Percentiles rank a stretch among this genome's conserved stretches.
Conservation (phyloP, 2,113 vertebrate genomes). For the Delphinapterus leucas region DNA sequence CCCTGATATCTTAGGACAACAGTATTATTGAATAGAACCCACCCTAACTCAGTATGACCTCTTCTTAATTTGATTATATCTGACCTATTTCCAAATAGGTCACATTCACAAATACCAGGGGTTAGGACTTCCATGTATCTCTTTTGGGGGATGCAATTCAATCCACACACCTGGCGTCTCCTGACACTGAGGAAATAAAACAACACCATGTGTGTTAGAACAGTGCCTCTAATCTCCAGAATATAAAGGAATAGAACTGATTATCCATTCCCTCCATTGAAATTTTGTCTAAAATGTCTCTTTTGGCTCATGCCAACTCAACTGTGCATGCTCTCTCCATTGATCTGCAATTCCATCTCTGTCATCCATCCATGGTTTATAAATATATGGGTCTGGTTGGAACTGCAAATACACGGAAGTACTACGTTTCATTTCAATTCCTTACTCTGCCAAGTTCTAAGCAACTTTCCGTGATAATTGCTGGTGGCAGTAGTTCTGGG, state of each 20-base stretch:
- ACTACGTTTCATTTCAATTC: neutral
- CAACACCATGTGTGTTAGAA: neutral
- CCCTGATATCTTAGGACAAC: neutral
- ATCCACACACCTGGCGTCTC: neutral
- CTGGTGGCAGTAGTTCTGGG: neutral
- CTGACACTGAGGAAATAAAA: neutral
- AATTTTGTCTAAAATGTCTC: neutral
- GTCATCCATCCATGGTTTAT: neutral
- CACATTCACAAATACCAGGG: neutral
- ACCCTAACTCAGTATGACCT: neutral
- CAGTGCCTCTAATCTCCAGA: neutral
- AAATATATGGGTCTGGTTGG: neutral
- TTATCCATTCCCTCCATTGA: neutral
- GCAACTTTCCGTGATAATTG: neutral
- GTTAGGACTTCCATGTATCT: neutral
- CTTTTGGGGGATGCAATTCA: neutral
- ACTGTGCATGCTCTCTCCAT: neutral
- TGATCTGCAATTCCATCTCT: neutral
- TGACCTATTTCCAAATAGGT: neutral
- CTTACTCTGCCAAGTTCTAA: neutral
- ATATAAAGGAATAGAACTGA: neutral
- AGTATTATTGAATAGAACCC: neutral
- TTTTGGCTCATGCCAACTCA: neutral
- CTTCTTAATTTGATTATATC: neutral
- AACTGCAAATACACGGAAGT: neutral